Evolutionary conservation across 2,888 invertebrate genomes (phyloP), one percentile per base, ranked within the genome.

Genomic region (Lepidocyrtinus sp.): DNA sequence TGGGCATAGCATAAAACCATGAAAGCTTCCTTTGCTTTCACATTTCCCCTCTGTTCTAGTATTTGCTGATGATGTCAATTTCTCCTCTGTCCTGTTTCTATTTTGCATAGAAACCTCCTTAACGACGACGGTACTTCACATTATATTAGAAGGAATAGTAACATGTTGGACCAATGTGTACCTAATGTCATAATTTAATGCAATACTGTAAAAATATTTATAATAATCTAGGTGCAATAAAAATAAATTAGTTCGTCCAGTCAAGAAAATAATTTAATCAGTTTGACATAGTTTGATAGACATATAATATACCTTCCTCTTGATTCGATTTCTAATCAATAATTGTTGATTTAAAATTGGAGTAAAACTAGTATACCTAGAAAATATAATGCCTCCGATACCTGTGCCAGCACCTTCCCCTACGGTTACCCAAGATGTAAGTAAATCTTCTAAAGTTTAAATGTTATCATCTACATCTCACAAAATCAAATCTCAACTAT

Each of bases 391-490:
- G 76, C 45, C 76, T 55, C 76, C 76, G 5, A 17, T 74, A 9
- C 71, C 71, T n/a, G 62, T 21, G n/a, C 71, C 71, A 27, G 19
- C 45, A 45, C 71, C 71, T 15, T 65, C 67, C 15, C 76, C 76
- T 64, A 76, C 76, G n/a, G 70, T 76, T 0, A 76, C 76, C 5
- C 70, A 76, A 70, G 76, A 76, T 63, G 76, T 76, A 76, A 69
- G 76, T 17, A 5, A 1, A 70, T n/a, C 21, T 7, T 36, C 5
- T 5, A 36, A 36, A 12, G 5, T 36, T 5, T 36, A 36, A 36
- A 36, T 12, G 12, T 36, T 5, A 36, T 36, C 12, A 36, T 36
- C 36, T 7, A 5, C 36, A 36, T 12, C 5, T 7, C 36, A 22
- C 9, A 3, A 19, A 15, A 5, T 1, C 70, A 50, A n/a, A 50